Conservation (phyloP, 2,113 vertebrate species). For the Saguinus imperator region DNA sequence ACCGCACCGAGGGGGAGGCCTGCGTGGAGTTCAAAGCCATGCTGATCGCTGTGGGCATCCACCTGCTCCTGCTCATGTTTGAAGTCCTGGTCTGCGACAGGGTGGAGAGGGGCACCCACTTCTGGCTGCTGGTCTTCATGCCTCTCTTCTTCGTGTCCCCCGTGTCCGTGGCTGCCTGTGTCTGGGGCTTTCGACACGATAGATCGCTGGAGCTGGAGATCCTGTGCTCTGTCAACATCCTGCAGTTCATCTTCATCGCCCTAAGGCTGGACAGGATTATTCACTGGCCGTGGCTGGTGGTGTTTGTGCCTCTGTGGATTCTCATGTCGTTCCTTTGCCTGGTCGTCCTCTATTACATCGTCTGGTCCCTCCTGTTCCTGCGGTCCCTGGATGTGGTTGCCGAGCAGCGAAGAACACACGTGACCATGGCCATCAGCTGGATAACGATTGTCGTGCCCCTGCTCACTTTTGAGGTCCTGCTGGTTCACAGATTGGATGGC, state of each 20-base stretch:
- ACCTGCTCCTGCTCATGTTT: slow-evolving; percentile 96
- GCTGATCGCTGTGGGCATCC: slow-evolving; percentile 97
- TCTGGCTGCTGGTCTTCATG: slow-evolving; percentile 99
- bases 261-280: slow-evolving; percentile 95
- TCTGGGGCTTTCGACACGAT: slow-evolving; percentile 99
- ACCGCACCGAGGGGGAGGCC: slow-evolving; percentile 96
- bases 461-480: slow-evolving; percentile 96
- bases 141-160: slow-evolving; percentile 98
- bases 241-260: slow-evolving; percentile 99
- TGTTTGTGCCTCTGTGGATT: slow-evolving; percentile 98
- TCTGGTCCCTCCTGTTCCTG: slow-evolving; percentile 98
- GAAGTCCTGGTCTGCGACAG: slow-evolving; percentile 97
- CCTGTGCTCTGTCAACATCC: slow-evolving; percentile 97
- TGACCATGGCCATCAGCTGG: slow-evolving; percentile 98
- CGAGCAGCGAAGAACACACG: slow-evolving; percentile 95
- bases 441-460: slow-evolving; percentile 96
- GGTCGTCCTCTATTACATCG: slow-evolving; percentile 97
- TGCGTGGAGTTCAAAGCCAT: slow-evolving; percentile 99
- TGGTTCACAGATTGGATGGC: slow-evolving; percentile 94
- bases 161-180: slow-evolving; percentile 95
- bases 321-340: slow-evolving; percentile 98
- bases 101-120: slow-evolving; percentile 91
- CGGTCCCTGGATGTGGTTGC: slow-evolving; percentile 97
- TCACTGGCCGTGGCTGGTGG: slow-evolving; percentile 98
- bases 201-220: slow-evolving; percentile 98